Base-by-base conservation (phyloP, 2,797 vertebrate species). In the Chromobotia macracanthus region DNA sequence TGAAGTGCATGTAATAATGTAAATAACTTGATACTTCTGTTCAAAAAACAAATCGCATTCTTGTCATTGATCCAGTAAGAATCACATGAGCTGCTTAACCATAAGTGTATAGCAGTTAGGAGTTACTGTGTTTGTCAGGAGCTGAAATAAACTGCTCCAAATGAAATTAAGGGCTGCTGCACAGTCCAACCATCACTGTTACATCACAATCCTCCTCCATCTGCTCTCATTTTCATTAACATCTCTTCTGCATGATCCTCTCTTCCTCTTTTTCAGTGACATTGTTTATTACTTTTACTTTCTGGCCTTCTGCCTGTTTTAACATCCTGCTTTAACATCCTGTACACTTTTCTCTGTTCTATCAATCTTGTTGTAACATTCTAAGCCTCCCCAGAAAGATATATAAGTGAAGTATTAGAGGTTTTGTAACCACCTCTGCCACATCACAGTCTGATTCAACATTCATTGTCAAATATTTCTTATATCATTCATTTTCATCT, bases 221-320 rank as follows among this genome's bases (percentile, higher is more conserved):
- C 44, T 77, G 44, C 28, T 61, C 55, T 70, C 55, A 77, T 77
- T 77, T 70, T 48, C 25, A 50, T 77, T 35, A 69, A 15, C 25
- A 38, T 77, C 38, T 23, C 31, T 31, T 8, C 41, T 23, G 13
- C 18, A 68, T 67, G 50, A 46, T 60, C 8, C 9, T 28, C 38
- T 21, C 38, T 46, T 18, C 50, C n/a, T 60, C 56, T 64, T 68
- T 41, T 77, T 38, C 12, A 8, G 67, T 46, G 9, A 31, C 41
- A 44, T 11, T 10, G 10, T 56, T 60, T 55, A 15, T 60, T 6
- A 23, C 18, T 25, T 48, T 55, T 15, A 5, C n/a, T 77, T 77
- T 77, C 28, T 28, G 28, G 8, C 23, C 46, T 58, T 23, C 21
- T 38, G 23, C 44, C n/a, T 28, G 19, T 11, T 31, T 23, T 55